phyloP scores from a whole-genome alignment of 2,888 invertebrate species.

The Herminia tarsipennalis region DNA sequence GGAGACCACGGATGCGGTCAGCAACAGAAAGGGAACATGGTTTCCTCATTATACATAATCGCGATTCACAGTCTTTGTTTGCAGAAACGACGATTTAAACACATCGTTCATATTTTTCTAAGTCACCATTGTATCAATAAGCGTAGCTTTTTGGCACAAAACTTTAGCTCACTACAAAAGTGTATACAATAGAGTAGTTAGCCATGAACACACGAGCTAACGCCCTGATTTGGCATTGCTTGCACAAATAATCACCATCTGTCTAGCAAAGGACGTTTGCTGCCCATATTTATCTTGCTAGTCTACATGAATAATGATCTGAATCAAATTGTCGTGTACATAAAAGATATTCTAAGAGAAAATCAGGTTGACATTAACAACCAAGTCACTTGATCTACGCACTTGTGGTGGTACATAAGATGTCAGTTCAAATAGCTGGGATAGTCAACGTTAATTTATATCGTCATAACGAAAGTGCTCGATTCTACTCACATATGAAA shows the following conservation, averaged over 20 bases:
- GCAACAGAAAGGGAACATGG: slow-evolving; percentile 23
- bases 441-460: slow-evolving; percentile 32
- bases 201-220: slow-evolving; percentile 43
- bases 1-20: slow-evolving; percentile 43
- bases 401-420: slow-evolving; percentile 34
- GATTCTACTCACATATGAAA: slow-evolving; percentile 16
- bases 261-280: slow-evolving; percentile 44
- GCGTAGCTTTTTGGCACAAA: neutral
- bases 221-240: slow-evolving; percentile 54
- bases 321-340: neutral
- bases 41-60: slow-evolving; percentile 16
- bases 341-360: slow-evolving; percentile 5
- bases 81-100: neutral
- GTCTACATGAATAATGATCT: slow-evolving; percentile 12
- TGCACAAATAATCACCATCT: slow-evolving; percentile 45
- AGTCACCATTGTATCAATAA: no score
- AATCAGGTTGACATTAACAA: slow-evolving; percentile 21
- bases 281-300: slow-evolving; percentile 33
- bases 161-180: slow-evolving; percentile 9
- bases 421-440: slow-evolving; percentile 27
- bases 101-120: no score
- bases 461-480: slow-evolving; percentile 23
- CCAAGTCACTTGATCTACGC: slow-evolving; percentile 25
- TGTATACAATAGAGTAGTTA: slow-evolving; percentile 28
- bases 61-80: slow-evolving; percentile 16